Base-by-base conservation (phyloP, 2,797 vertebrate species). In the Chaunax sp. region DNA sequence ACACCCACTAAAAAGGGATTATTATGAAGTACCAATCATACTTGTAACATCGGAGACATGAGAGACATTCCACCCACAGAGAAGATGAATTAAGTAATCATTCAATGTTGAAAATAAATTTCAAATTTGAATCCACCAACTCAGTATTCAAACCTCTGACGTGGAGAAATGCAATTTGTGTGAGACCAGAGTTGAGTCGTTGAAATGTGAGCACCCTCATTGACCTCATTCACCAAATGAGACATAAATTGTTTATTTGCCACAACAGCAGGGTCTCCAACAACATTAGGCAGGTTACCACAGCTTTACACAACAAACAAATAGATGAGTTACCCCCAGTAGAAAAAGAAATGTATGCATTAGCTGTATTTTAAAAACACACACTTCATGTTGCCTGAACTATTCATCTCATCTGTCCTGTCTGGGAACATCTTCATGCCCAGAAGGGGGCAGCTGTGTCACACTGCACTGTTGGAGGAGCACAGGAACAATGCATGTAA, bases 371-470 rank as follows among this genome's bases (percentile, higher is more conserved):
- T 58, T 11, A 22, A 43, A n/a, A 43, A 47, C 13, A 25, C 6
- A 30, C 3, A 22, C 2, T 58, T n/a, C n/a, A 18, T 25, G 15
- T 43, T 16, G 12, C 6, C n/a, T 52, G 2, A 61, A 40, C 2
- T 33, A 9, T 41, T 3, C 10, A 4, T 49, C 9, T 41, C 6
- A 16, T 47, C 19, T 35, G 3, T 47, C 40, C 49, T 57, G 22
- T 58, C 52, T 64, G 53, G 66, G 64, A 58, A 41, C 19, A 22
- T 23, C 5, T 40, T 65, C 18, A 40, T 52, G 70, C 19, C 92
- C 92, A 94, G 89, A 59, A 88, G 92, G 89, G 90, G 92, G 92
- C 90, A 86, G 84, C 78, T 23, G 33, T 10, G 82, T 92, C 73
- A 80, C 75, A 68, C 89, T 79, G 64, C 45, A 53, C 30, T 49